Percentiles rank a stretch among this genome's conserved stretches.
phyloP scores from a whole-genome alignment of 2,113 vertebrate genomes.

The Coryphaenoides rupestris region DNA sequence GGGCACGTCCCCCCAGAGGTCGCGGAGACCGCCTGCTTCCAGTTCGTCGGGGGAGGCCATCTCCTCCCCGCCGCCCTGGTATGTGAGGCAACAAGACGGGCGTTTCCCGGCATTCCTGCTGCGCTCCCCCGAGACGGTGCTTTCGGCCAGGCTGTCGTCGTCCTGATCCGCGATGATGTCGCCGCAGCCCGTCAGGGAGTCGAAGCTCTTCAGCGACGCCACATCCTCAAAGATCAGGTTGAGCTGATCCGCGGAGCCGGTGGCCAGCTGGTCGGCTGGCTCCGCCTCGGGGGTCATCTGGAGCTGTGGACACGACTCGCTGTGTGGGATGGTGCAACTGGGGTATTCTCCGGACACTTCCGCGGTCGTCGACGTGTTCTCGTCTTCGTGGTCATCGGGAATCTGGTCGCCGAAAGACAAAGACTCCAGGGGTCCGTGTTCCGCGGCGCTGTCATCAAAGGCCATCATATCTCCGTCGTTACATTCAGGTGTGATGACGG shows the following conservation, averaged over 20 bases:
- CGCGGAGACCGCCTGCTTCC: conserved; percentile 79
- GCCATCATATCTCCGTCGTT: conserved; percentile 25
- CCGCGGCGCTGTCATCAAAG: conserved; percentile 35
- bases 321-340: conserved; percentile 38
- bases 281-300: conserved; percentile 55
- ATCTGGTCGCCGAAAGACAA: conserved; percentile 20
- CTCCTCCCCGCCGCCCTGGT: conserved; percentile 95
- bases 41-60: conserved; percentile 91
- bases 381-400: conserved; percentile 22
- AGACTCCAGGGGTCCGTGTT: conserved; percentile 35
- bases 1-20: conserved; percentile 75
- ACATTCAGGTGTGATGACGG: conserved; percentile 53
- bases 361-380: not conserved
- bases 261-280: conserved; percentile 43
- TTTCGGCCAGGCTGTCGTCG: conserved; percentile 86
- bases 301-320: conserved; percentile 51
- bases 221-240: conserved; percentile 87
- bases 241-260: conserved; percentile 79
- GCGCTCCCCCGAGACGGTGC: conserved; percentile 83
- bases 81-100: conserved; percentile 91
- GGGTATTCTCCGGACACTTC: conserved; percentile 22
- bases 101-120: conserved; percentile 83
- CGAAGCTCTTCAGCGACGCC: conserved; percentile 94
- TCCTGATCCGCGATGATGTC: conserved; percentile 97
- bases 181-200: conserved; percentile 93